Evolutionary conservation across 2,113 vertebrate species (phyloP).

Genomic region (Micromys minutus): DNA sequence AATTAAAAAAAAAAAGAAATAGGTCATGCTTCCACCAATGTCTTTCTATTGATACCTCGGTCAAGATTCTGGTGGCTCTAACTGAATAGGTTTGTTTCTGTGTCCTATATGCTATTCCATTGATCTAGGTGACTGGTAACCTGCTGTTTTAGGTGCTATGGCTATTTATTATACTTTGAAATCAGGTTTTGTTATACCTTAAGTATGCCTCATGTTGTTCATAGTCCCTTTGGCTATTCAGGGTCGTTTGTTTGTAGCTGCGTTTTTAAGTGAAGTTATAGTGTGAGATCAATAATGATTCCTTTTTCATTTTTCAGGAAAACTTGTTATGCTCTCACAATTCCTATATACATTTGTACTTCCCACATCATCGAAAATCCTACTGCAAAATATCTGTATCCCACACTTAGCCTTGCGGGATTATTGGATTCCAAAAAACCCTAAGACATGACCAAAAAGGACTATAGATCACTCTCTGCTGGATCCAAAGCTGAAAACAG

Average conservation of each 20-base stretch:
- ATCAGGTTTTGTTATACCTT: background rate
- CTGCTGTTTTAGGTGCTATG: background rate
- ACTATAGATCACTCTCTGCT: background rate
- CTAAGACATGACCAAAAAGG: background rate
- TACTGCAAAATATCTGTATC: background rate
- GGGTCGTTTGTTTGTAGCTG: background rate
- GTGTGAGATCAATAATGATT: background rate
- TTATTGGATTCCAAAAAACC: background rate
- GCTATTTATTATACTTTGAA: background rate
- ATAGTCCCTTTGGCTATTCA: background rate
- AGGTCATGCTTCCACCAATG: background rate
- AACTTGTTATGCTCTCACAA: background rate
- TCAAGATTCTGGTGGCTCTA: background rate
- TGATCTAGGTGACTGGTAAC: background rate
- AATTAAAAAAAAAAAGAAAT: no score
- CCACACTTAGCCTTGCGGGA: background rate
- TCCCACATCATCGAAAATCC: background rate
- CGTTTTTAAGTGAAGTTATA: slow-evolving; percentile 61
- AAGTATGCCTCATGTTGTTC: background rate
- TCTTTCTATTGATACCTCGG: background rate
- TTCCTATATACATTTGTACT: background rate
- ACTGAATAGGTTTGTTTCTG: background rate
- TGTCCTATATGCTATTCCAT: background rate
- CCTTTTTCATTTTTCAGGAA: background rate
- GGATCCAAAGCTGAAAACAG: background rate